Conservation (phyloP, 2,113 vertebrate genomes). For the Eretmodus cyanostictus region DNA sequence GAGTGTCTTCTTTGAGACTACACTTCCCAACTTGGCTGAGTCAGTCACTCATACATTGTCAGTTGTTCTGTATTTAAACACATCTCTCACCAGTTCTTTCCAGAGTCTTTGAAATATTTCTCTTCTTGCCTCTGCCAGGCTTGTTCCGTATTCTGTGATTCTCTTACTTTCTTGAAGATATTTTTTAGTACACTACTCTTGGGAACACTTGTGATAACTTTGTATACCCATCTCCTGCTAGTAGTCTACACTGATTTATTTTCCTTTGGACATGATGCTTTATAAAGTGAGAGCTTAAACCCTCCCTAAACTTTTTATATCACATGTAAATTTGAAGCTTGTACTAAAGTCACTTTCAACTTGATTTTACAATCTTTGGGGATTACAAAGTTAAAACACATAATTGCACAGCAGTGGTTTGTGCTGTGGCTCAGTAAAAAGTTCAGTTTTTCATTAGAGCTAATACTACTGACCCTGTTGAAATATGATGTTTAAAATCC, state of each 20-base stretch:
- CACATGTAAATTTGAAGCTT: not conserved
- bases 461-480: not conserved
- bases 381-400: not conserved
- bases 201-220: not conserved
- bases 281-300: not conserved
- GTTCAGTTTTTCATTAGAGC: not conserved
- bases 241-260: not conserved
- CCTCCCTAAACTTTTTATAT: not conserved
- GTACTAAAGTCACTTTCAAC: not conserved
- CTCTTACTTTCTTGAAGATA: not conserved
- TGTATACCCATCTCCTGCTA: not conserved
- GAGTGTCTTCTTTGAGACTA: not conserved
- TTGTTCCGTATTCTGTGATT: accelerated
- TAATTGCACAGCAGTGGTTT: not conserved
- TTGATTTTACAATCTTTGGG: not conserved
- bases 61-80: not conserved
- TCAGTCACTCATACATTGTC: not conserved
- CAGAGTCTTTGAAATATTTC: not conserved
- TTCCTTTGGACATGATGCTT: not conserved
- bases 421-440: not conserved
- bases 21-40: not conserved
- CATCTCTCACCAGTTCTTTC: not conserved
- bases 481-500: not conserved
- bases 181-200: not conserved
- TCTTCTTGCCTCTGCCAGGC: not conserved